Base-by-base conservation (phyloP, 2,113 vertebrate species). In the Eulacestoma nigropectus region DNA sequence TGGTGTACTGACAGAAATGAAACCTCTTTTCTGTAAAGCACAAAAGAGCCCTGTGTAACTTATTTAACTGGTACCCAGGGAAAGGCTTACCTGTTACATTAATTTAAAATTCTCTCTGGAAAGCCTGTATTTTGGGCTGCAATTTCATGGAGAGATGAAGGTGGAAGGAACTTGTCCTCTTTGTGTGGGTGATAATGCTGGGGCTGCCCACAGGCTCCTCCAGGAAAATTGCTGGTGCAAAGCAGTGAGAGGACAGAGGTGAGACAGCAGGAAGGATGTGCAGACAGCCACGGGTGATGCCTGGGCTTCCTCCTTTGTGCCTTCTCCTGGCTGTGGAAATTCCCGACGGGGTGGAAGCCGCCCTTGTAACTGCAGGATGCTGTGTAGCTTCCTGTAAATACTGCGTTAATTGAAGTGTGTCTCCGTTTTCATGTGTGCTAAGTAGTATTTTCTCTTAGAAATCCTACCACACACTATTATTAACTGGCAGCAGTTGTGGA, bases 341-440 rank as follows among this genome's bases (percentile, higher is more conserved):
- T 35, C 50, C 37, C 0, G 0, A 14, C 11, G 6, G 60, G 60
- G 29, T 33, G 74, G 64, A 74, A 92, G 70, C 49, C 4, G 10
- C 57, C 68, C 68, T 59, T 50, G 7, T 85, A 84, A 42, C 73
- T 53, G 72, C 30, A 63, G 85, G 53, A 68, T 78, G 68, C 9
- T 74, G 68, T 37, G 72, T 2, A 57, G 69, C 75, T 77, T 73
- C 56, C n/a, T 88, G 82, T 84, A 93, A 79, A 91, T 72, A 39
- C 41, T 56, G 59, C 7, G 74, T 80, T 95, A 95, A 95, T 95
- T 94, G 84, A 68, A 93, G 63, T 26, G 52, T 42, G 77, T 86
- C 95, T 89, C 41, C 39, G 20, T 59, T 49, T 50, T 94, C 44
- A 13, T 76, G 57, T 64, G 92, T 59, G 37, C 87, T 96, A 88